These are phyloP conservation scores for Periophthalmus modestus DNA, from an alignment of 2,113 vertebrate genomes.

Conservation along the genomic window DNA sequence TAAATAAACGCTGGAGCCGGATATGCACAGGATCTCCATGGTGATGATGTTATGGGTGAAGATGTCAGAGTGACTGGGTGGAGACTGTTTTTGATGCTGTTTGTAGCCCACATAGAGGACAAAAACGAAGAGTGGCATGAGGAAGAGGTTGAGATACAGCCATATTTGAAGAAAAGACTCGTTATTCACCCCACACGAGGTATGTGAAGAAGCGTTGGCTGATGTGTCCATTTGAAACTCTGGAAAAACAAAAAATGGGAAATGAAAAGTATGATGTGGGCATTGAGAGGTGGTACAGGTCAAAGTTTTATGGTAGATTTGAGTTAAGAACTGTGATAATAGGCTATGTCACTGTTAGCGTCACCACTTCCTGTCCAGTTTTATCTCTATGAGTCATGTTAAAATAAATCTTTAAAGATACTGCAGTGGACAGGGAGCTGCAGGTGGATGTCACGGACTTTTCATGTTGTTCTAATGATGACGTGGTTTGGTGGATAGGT, in stretches of 20 bases:
- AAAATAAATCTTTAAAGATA: too few species aligned
- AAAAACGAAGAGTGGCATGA: neutral
- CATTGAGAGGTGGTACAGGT: too few species aligned
- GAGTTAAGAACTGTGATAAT: too few species aligned
- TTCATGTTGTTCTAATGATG: too few species aligned
- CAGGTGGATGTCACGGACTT: too few species aligned
- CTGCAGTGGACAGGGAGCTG: too few species aligned
- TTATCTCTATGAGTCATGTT: too few species aligned
- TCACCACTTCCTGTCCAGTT: too few species aligned
- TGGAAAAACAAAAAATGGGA: neutral
- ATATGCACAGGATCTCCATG: neutral
- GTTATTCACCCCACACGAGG: neutral
- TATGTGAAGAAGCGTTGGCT: neutral
- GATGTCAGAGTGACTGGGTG: neutral
- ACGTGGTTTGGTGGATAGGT: too few species aligned
- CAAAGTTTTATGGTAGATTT: too few species aligned
- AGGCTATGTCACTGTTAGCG: too few species aligned
- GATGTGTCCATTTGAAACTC: neutral
- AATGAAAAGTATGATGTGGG: too few species aligned
- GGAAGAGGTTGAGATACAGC: neutral
- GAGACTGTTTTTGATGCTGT: neutral
- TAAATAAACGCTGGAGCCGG: neutral
- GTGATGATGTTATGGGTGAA: neutral
- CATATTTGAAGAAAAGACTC: fast-evolving
- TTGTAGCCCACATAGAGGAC: neutral